A percentile compares a stretch with the other conserved stretches of the same genome.
Evolutionary conservation across 1,140 invertebrate species (phyloP).

Genomic region (Calosoma granatense): DNA sequence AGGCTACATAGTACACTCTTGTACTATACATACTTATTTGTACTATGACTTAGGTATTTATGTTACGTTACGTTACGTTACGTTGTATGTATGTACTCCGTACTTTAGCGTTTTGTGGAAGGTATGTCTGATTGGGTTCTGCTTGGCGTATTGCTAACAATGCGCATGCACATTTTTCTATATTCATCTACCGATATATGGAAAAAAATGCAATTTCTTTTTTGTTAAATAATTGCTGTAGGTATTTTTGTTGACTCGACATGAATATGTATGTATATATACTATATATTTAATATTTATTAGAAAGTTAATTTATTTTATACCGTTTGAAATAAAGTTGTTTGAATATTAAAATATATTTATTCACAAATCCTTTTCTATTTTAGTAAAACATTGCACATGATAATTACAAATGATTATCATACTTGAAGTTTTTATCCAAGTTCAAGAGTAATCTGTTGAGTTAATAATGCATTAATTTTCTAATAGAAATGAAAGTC

Average conservation of each 20-base stretch:
- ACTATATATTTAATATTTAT: constrained; percentile 9
- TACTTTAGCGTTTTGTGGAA: neutral
- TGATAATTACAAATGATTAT: too few relatives aligned
- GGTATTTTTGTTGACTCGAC: neutral
- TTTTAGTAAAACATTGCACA: too few relatives aligned
- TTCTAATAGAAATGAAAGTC: too few relatives aligned
- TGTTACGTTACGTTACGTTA: neutral
- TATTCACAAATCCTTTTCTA: neutral
- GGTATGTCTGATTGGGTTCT: neutral
- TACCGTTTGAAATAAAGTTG: constrained; percentile 7
- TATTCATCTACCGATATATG: neutral
- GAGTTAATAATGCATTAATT: too few relatives aligned
- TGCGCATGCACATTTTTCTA: constrained; percentile 5
- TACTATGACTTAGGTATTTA: neutral
- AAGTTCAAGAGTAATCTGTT: too few relatives aligned
- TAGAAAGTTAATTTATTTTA: constrained; percentile 5
- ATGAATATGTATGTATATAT: neutral
- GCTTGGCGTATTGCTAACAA: constrained; percentile 1
- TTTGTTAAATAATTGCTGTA: neutral
- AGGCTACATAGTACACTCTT: too few relatives aligned
- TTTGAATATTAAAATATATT: neutral
- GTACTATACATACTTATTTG: too few relatives aligned
- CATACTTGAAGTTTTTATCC: too few relatives aligned
- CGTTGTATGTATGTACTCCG: neutral
- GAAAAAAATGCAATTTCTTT: neutral